These are phyloP conservation scores for Streptopelia turtur DNA, from an alignment of 2,797 vertebrate genomes.

Conservation along the genomic window DNA sequence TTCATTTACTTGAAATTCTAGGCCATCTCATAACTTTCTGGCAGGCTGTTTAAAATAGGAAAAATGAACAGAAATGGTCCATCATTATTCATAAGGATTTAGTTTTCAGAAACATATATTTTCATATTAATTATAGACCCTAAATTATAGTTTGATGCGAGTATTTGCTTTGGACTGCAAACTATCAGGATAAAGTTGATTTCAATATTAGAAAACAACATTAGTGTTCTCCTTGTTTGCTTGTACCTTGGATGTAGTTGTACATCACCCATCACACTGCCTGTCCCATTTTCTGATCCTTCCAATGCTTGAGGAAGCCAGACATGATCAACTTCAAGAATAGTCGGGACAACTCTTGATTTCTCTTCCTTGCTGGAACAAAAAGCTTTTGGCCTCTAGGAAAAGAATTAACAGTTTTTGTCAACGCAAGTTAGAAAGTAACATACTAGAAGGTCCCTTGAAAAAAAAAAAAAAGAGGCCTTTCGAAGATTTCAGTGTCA, in stretches of 20 bases:
- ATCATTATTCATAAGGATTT: background rate
- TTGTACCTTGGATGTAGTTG: background rate
- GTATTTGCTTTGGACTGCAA: background rate
- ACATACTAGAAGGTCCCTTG: background rate
- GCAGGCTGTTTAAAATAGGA: background rate
- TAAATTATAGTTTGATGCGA: background rate
- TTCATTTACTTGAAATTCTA: background rate
- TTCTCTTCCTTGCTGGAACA: background rate
- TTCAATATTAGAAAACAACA: background rate
- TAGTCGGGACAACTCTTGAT: background rate
- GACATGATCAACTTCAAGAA: background rate
- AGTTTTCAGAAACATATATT: background rate
- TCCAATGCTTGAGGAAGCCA: background rate
- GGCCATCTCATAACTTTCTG: background rate
- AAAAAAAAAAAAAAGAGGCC: background rate
- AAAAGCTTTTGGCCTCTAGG: background rate
- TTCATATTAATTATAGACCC: background rate
- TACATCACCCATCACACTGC: fast-evolving
- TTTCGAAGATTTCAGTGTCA: background rate
- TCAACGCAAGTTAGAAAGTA: background rate
- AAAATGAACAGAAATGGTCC: background rate
- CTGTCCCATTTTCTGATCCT: background rate
- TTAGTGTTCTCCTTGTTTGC: background rate
- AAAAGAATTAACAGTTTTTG: background rate
- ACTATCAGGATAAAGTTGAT: background rate